Percentiles rank a stretch among this genome's conserved stretches.
Conservation (phyloP, 1,140 invertebrate genomes). For the Globodera rostochiensis region DNA sequence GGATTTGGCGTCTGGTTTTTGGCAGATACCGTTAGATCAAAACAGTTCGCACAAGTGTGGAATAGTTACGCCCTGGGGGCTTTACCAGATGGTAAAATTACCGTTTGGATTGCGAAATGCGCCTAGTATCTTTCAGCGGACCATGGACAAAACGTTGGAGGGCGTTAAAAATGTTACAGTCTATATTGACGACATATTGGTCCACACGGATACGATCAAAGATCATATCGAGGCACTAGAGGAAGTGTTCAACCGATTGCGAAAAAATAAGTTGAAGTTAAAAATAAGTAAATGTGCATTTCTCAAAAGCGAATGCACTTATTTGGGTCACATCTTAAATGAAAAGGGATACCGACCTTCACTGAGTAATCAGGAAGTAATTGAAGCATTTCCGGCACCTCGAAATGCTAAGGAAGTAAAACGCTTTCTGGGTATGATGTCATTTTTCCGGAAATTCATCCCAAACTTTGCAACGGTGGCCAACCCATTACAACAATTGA, state of each 20-base stretch:
- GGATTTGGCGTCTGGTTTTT: slow-evolving; percentile 11
- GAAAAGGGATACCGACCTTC: slow-evolving; percentile 15
- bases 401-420: slow-evolving; percentile 13
- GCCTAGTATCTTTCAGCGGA: not conserved
- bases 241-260: not conserved
- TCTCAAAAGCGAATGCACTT: slow-evolving; percentile 6
- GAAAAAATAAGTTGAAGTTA: slow-evolving; percentile 6
- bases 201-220: not conserved
- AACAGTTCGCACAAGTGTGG: slow-evolving; percentile 9
- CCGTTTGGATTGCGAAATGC: slow-evolving; percentile 20
- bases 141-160: slow-evolving; percentile 11
- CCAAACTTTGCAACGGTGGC: not conserved
- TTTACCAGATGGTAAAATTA: slow-evolving; percentile 4
- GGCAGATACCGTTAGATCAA: slow-evolving; percentile 8
- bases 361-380: not conserved
- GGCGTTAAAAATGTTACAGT: not conserved
- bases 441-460: slow-evolving; percentile 19
- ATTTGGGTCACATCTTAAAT: not conserved
- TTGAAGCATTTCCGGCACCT: not conserved
- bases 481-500: too few relatives aligned
- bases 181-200: slow-evolving; percentile 21
- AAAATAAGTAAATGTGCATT: slow-evolving; percentile 2
- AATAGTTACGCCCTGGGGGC: slow-evolving; percentile 11
- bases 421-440: not conserved
- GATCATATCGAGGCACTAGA: slow-evolving; percentile 1